Evolutionary conservation across 1,140 invertebrate genomes (phyloP).

Genomic region (Zelostemma sp.): DNA sequence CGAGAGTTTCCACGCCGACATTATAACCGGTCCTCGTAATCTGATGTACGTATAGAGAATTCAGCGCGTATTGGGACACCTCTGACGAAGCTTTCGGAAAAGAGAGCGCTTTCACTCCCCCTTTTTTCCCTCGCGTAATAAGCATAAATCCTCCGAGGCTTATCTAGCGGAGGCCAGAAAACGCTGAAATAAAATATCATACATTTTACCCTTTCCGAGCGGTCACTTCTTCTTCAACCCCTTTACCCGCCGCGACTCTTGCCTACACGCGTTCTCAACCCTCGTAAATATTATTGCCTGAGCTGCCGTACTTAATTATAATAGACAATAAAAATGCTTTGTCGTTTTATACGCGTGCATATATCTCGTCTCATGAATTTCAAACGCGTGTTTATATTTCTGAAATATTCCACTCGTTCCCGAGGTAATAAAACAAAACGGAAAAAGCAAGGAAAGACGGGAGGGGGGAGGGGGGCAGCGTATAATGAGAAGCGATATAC

Average conservation of each 20-base stretch:
- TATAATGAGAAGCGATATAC: neutral
- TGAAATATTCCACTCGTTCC: too few species aligned
- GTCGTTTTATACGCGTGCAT: neutral
- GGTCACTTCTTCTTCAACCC: slow-evolving; percentile 43
- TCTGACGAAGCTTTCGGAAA: slow-evolving; percentile 39
- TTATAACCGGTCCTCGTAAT: slow-evolving; percentile 63
- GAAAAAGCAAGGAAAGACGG: too few species aligned
- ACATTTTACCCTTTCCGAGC: slow-evolving; percentile 60
- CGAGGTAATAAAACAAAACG: too few species aligned
- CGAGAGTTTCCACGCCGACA: slow-evolving; percentile 53
- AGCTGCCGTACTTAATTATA: slow-evolving; percentile 32
- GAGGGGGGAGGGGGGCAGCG: slow-evolving; percentile 8
- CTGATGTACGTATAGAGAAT: slow-evolving; percentile 62
- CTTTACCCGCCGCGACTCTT: slow-evolving; percentile 25
- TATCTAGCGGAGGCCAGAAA: slow-evolving; percentile 68
- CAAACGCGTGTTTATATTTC: neutral
- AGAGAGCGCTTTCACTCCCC: slow-evolving; percentile 41
- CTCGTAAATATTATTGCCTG: slow-evolving; percentile 34
- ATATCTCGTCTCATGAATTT: neutral
- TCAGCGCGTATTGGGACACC: slow-evolving; percentile 50
- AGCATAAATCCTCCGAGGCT: slow-evolving; percentile 70
- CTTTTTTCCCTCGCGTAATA: slow-evolving; percentile 62
- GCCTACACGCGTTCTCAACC: slow-evolving; percentile 25
- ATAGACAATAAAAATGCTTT: slow-evolving; percentile 18
- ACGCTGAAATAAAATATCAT: slow-evolving; percentile 70